phyloP scores from a whole-genome alignment of 2,113 vertebrate species.

The Lampris megalopsis region DNA sequence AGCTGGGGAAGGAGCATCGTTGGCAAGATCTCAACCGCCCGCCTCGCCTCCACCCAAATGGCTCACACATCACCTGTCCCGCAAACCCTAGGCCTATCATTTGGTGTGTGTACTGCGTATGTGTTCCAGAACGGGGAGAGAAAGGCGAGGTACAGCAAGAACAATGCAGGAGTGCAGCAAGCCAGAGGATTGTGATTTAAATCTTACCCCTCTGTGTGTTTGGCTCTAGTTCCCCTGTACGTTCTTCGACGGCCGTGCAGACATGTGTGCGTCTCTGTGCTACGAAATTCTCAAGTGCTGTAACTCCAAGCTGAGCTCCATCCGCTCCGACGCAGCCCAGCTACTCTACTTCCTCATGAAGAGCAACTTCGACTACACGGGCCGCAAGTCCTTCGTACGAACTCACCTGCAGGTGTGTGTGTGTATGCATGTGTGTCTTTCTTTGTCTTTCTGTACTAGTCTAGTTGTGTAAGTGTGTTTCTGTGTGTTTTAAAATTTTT shows the following conservation, averaged over 20 bases:
- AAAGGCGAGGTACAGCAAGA: no score
- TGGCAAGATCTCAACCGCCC: no score
- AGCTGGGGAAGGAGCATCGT: no score
- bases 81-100: no score
- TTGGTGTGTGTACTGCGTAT: no score
- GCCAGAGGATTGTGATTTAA: no score
- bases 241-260: conserved; percentile 95
- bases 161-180: no score
- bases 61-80: no score
- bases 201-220: not conserved
- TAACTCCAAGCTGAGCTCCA: conserved; percentile 96
- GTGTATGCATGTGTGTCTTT: not conserved
- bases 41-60: no score
- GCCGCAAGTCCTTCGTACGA: conserved; percentile 94
- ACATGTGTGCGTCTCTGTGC: conserved; percentile 96
- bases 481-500: not conserved
- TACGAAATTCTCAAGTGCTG: conserved; percentile 97
- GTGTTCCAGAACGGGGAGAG: no score
- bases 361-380: conserved; percentile 97
- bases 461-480: not conserved
- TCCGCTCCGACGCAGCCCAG: conserved; percentile 92
- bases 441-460: not conserved
- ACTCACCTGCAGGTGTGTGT: conserved; percentile 92
- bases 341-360: conserved; percentile 99
- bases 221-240: conserved; percentile 91